A percentile compares a stretch with the other conserved stretches of the same genome.
Conservation (phyloP, 2,797 vertebrate genomes). For the Petrocephalus sullivani region DNA sequence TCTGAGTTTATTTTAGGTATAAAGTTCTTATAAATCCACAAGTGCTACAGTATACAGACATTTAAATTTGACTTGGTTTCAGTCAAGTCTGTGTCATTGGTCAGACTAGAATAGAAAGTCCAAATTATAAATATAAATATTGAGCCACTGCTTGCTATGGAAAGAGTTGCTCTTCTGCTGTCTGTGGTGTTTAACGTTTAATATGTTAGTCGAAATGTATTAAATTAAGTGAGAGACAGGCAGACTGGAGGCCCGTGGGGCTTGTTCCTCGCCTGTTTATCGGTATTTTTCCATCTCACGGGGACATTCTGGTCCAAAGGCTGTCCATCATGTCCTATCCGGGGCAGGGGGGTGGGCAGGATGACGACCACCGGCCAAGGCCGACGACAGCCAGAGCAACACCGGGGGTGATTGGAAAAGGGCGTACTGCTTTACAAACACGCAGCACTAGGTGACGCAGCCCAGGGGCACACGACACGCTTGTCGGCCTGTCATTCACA, state of each 20-base stretch:
- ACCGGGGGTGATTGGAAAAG: background rate
- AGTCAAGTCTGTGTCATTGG: background rate
- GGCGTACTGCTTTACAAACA: background rate
- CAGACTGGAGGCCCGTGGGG: background rate
- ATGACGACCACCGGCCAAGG: background rate
- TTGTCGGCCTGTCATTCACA: background rate
- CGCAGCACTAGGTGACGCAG: background rate
- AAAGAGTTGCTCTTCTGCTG: background rate
- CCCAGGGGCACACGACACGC: background rate
- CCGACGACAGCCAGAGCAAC: background rate
- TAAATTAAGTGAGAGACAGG: background rate
- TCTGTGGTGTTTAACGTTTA: background rate
- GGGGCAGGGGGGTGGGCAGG: background rate
- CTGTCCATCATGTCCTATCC: background rate
- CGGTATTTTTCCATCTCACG: background rate
- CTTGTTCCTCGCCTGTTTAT: background rate
- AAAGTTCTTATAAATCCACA: conserved; percentile 29
- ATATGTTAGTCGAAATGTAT: background rate
- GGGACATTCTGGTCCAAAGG: background rate
- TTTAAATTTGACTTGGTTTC: background rate
- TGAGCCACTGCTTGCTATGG: background rate
- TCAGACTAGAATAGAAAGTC: background rate
- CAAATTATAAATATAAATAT: background rate
- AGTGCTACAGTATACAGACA: conserved; percentile 35
- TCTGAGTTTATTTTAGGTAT: conserved; percentile 36